Conservation (phyloP, 2,797 vertebrate species). For the Gallinago solitaria region DNA sequence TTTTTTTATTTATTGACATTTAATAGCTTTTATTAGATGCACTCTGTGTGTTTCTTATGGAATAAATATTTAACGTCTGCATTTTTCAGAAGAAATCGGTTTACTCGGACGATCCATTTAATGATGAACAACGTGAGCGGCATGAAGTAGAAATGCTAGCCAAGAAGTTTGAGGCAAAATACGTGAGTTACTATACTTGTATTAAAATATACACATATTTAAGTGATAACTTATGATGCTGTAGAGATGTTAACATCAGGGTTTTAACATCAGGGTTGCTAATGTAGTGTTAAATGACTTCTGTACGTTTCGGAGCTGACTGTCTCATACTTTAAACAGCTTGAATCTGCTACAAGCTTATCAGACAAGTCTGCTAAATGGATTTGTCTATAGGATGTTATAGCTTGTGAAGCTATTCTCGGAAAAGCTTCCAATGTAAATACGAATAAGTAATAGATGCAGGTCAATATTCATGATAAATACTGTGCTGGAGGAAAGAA, state of each 20-base stretch:
- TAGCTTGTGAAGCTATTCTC: slow-evolving; percentile 30
- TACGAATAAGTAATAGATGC: background rate
- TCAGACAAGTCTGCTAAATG: slow-evolving; percentile 38
- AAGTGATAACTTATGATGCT: background rate
- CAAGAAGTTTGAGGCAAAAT: slow-evolving; percentile 97
- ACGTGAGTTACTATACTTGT: slow-evolving; percentile 82
- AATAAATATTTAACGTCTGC: background rate
- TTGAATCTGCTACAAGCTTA: slow-evolving; percentile 13
- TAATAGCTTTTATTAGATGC: background rate
- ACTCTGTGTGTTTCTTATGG: background rate
- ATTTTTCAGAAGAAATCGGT: slow-evolving; percentile 81
- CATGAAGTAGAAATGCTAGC: slow-evolving; percentile 91
- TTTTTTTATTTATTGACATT: background rate
- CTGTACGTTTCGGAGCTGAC: background rate
- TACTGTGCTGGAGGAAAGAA: background rate
- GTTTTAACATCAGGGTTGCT: background rate
- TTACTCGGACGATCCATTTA: slow-evolving; percentile 88
- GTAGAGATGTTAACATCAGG: background rate
- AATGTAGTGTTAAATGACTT: background rate
- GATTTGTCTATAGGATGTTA: background rate
- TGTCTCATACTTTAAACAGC: slow-evolving; percentile 18
- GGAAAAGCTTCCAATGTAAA: slow-evolving; percentile 3
- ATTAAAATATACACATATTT: background rate
- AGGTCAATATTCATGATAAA: background rate
- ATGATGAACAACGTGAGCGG: slow-evolving; percentile 87